A percentile compares a stretch with the other conserved stretches of the same genome.
phyloP scores from a whole-genome alignment of 2,888 invertebrate genomes.

The Harmothoe impar region DNA sequence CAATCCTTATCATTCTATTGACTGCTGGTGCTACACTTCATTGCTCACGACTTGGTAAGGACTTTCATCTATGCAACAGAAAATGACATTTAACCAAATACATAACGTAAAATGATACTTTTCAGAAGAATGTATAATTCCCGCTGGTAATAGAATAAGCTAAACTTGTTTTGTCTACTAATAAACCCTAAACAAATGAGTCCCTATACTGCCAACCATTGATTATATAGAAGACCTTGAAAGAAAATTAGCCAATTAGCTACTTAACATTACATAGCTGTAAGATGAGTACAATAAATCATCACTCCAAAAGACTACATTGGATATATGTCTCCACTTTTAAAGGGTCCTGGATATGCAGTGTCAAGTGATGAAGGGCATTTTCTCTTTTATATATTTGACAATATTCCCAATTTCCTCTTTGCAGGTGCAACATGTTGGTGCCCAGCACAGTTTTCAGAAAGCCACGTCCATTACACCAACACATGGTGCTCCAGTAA shows the following conservation, averaged over 20 bases:
- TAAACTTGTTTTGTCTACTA: background rate
- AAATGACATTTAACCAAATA: background rate
- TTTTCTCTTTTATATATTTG: no score
- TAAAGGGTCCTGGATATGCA: no score
- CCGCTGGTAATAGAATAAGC: background rate
- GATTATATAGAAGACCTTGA: background rate
- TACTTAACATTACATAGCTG: no score
- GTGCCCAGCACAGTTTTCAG: conserved; percentile 34
- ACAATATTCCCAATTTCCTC: no score
- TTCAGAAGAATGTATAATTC: background rate
- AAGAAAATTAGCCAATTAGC: no score
- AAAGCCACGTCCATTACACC: conserved; percentile 7
- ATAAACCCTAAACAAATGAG: background rate
- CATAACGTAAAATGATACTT: background rate
- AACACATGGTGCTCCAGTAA: conserved; percentile 7
- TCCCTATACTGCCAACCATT: background rate
- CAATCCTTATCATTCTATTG: background rate
- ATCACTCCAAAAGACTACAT: no score
- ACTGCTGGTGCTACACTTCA: background rate
- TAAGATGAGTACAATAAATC: no score
- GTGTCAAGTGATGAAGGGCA: no score
- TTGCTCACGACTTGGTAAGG: background rate
- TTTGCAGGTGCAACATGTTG: conserved; percentile 42
- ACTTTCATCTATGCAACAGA: no score
- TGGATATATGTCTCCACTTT: no score